Evolutionary conservation across 2,113 vertebrate species (phyloP).

Genomic region (Macrotis lagotis): DNA sequence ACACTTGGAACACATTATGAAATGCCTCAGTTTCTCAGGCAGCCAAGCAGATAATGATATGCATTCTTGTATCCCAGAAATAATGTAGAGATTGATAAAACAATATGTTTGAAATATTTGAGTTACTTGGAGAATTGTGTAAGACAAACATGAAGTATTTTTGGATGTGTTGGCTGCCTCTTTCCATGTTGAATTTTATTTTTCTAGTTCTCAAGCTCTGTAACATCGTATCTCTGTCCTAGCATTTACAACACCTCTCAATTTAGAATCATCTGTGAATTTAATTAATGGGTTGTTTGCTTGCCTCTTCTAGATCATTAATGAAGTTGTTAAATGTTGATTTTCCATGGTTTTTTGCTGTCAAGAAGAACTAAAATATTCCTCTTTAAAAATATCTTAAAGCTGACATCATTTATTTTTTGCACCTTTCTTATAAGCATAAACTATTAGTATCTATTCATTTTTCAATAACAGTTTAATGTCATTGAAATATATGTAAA

Average conservation of each 20-base stretch:
- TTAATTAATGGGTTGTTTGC: neutral
- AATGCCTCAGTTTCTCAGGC: neutral
- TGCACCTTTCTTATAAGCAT: neutral
- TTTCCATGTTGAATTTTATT: neutral
- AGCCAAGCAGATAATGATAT: neutral
- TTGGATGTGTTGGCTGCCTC: neutral
- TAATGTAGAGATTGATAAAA: neutral
- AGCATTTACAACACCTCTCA: neutral
- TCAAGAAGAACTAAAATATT: conserved; percentile 1
- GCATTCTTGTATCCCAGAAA: neutral
- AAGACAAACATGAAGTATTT: conserved; percentile 20
- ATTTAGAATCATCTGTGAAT: conserved; percentile 33
- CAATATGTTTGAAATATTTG: neutral
- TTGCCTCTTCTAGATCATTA: conserved; percentile 11
- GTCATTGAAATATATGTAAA: neutral
- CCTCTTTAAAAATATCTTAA: conserved; percentile 21
- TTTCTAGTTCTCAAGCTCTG: neutral
- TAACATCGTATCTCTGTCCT: neutral
- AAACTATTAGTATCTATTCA: neutral
- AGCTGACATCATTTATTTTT: neutral
- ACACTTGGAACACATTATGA: neutral
- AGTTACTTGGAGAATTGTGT: neutral
- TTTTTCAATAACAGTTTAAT: neutral
- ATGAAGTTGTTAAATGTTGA: conserved; percentile 2
- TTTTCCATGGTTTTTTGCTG: conserved; percentile 29